Base-by-base conservation (phyloP, 2,888 invertebrate genomes). In the Oeneis ivallda region DNA sequence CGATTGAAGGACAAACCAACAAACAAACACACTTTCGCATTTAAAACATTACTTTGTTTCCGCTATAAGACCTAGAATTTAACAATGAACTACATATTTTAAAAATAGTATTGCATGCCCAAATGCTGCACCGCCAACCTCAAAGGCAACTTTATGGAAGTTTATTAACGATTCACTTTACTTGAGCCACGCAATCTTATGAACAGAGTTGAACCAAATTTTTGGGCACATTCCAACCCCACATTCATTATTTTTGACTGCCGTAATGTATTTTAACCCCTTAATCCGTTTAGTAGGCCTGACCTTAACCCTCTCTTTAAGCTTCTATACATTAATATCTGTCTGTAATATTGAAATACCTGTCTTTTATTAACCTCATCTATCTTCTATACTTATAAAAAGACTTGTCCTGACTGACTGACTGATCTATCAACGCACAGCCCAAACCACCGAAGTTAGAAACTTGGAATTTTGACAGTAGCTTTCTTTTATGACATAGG, bases 161-260 rank as follows among this genome's bases (percentile, higher is more conserved):
- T 37, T 37, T 37, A 54, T 17, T 54, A 54, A 17, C 15, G 34
- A 54, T 34, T 13, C 53, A 2, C 37, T 54, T 15, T 54, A 54
- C 2, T 34, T 15, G n/a, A 9, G 37, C 37, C 53, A 54, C 53
- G 53, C 53, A 10, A 54, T 10, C 34, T 11, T 37, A 32, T 13
- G 13, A 1, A 32, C 26, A 26, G 15, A 37, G 37, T 17, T 54
- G 53, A 37, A 10, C 34, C 34, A 34, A n/a, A 17, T 54, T 54
- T 54, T 54, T 45, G 53, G 37, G 10, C 15, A 54, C 37, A 54
- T 54, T 54, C 53, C 53, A 37, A 54, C 15, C 53, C 9, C 8
- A 15, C 53, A 53, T 17, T 54, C 37, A 37, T 17, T 54, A 54
- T 54, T 37, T 54, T 39, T 8, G 34, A 17, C 17, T 34, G 53